A percentile compares a stretch with the other conserved stretches of the same genome.
Conservation (phyloP, 2,888 invertebrate species). For the Gymnoscelis rufifasciata region DNA sequence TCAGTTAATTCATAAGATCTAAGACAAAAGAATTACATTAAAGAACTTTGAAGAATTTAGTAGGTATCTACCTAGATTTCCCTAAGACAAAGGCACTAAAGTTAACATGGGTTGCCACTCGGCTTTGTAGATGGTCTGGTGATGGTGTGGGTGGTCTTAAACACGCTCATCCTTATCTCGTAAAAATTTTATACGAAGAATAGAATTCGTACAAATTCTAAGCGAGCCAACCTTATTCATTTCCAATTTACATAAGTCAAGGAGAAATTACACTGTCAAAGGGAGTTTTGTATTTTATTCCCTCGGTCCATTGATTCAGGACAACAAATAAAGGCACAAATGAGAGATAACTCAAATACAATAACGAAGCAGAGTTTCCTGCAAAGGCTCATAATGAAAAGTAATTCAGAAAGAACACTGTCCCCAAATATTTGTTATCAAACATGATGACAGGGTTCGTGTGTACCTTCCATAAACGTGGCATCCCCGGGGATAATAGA, state of each 20-base stretch:
- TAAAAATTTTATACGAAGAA: too few relatives aligned
- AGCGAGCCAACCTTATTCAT: too few relatives aligned
- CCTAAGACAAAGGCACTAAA: conserved; percentile 44
- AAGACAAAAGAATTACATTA: not conserved
- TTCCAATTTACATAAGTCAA: not conserved
- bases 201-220: too few relatives aligned
- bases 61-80: not conserved
- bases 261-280: not conserved
- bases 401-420: conserved; percentile 35
- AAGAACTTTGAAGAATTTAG: not conserved
- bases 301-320: not conserved
- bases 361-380: not conserved
- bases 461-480: conserved; percentile 60
- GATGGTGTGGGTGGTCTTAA: conserved; percentile 20
- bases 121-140: conserved; percentile 17
- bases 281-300: not conserved
- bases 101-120: conserved; percentile 57
- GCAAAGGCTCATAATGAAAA: conserved; percentile 20
- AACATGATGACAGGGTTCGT: conserved; percentile 38
- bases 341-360: not conserved
- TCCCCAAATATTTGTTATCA: conserved; percentile 44
- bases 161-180: conserved; percentile 3
- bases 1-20: too few relatives aligned
- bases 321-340: not conserved
- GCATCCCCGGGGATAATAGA: conserved; percentile 55